Conservation (phyloP, 2,797 vertebrate genomes). For the Loriculus beryllinus region DNA sequence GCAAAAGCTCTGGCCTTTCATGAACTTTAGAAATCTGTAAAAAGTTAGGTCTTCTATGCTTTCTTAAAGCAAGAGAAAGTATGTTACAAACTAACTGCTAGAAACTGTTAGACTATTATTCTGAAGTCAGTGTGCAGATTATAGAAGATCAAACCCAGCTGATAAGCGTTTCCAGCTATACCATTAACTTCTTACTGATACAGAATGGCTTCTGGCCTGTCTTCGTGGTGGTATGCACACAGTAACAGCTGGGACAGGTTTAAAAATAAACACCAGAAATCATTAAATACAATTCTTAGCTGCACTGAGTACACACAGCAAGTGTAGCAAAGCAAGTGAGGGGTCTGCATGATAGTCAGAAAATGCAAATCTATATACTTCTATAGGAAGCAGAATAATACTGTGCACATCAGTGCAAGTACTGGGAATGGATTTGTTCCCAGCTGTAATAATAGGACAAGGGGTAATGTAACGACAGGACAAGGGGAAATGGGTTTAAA, state of each 20-base stretch:
- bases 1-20: slow-evolving; percentile 33
- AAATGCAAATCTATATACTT: not conserved
- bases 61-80: not conserved
- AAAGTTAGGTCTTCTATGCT: not conserved
- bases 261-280: slow-evolving; percentile 15
- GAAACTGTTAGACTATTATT: not conserved
- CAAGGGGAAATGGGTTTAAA: not conserved
- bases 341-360: not conserved
- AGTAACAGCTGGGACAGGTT: not conserved
- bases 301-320: not conserved
- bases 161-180: not conserved
- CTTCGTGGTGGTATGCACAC: not conserved
- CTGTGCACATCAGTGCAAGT: fast-evolving
- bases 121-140: not conserved
- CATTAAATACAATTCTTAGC: not conserved
- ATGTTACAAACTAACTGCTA: not conserved
- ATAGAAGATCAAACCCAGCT: not conserved
- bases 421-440: not conserved
- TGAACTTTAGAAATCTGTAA: slow-evolving; percentile 34
- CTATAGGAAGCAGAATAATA: not conserved
- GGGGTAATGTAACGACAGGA: not conserved
- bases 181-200: not conserved
- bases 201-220: not conserved
- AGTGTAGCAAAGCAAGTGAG: not conserved
- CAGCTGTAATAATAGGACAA: not conserved